Evolutionary conservation across 2,888 invertebrate species (phyloP).

Genomic region (Deilephila porcellus): DNA sequence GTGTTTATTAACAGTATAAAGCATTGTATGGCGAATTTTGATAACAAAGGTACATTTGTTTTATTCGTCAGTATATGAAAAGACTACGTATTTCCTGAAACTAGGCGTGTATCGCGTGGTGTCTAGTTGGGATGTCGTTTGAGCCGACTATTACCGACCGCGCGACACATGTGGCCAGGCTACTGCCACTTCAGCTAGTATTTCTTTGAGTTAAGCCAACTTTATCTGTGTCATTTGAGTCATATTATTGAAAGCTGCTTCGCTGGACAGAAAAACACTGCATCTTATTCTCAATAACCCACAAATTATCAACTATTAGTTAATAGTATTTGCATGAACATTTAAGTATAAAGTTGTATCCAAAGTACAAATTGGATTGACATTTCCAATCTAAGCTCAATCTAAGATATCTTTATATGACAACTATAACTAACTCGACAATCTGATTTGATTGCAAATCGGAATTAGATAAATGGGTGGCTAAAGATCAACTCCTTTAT

Average conservation of each 20-base stretch:
- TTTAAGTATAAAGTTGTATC: not conserved
- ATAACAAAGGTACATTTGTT: too few species aligned
- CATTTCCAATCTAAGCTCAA: too few species aligned
- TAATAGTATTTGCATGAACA: too few species aligned
- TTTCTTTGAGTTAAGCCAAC: slow-evolving; percentile 18
- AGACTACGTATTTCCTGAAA: not conserved
- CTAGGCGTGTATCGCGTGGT: too few species aligned
- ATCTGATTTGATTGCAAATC: slow-evolving; percentile 26
- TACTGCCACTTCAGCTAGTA: not conserved
- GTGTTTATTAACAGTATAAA: not conserved
- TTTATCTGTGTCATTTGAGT: not conserved
- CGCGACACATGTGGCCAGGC: slow-evolving; percentile 19
- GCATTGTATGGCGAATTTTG: not conserved
- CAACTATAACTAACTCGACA: not conserved
- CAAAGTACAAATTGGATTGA: not conserved
- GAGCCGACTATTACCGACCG: slow-evolving; percentile 1
- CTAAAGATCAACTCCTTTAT: slow-evolving; percentile 41
- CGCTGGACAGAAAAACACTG: not conserved
- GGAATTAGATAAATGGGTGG: slow-evolving; percentile 38
- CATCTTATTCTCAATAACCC: not conserved
- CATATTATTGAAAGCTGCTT: slow-evolving; percentile 1
- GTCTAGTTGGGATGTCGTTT: not conserved
- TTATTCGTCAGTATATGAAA: too few species aligned
- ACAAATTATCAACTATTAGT: too few species aligned
- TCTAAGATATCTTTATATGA: too few species aligned